A percentile compares a stretch with the other conserved stretches of the same genome.
Conservation (phyloP, 1,140 invertebrate species). For the Drosophila obscura region DNA sequence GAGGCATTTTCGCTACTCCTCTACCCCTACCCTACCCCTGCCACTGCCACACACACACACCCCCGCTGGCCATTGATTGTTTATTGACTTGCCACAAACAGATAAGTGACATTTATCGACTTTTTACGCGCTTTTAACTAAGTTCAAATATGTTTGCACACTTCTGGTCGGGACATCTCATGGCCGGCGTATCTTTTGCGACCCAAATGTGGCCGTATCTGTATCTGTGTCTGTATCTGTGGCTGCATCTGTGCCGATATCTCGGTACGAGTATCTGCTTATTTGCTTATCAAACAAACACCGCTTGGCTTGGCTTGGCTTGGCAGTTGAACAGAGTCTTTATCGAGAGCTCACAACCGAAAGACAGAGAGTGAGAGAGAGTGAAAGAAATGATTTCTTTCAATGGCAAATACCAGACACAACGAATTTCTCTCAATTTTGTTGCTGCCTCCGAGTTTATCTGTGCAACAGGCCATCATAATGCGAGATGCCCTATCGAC, state of each 20-base stretch:
- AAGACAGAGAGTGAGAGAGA: not conserved
- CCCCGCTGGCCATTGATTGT: not conserved
- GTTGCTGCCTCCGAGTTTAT: conserved; percentile 51
- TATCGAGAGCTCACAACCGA: conserved; percentile 48
- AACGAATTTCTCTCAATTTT: conserved; percentile 22
- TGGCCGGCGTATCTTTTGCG: conserved; percentile 20
- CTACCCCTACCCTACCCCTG: not conserved
- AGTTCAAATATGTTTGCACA: conserved; percentile 77
- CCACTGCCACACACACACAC: not conserved
- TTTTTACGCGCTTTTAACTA: conserved; percentile 80
- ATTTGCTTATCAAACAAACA: conserved; percentile 64
- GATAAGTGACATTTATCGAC: conserved; percentile 81
- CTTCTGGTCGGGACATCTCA: conserved; percentile 41
- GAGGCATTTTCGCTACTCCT: conserved; percentile 10
- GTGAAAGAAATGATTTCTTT: conserved; percentile 35
- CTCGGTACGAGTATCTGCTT: conserved; percentile 16
- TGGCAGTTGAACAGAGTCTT: conserved; percentile 57
- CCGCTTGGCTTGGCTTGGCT: conserved; percentile 30
- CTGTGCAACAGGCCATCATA: conserved; percentile 26
- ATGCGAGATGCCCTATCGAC: conserved; percentile 65
- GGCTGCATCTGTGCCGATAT: conserved; percentile 53
- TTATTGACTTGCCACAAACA: conserved; percentile 68
- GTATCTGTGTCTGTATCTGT: conserved; percentile 10
- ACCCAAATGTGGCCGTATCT: conserved; percentile 45
- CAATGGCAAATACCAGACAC: not conserved